phyloP scores from a whole-genome alignment of 2,888 invertebrate species.

The Apodemia zela region DNA sequence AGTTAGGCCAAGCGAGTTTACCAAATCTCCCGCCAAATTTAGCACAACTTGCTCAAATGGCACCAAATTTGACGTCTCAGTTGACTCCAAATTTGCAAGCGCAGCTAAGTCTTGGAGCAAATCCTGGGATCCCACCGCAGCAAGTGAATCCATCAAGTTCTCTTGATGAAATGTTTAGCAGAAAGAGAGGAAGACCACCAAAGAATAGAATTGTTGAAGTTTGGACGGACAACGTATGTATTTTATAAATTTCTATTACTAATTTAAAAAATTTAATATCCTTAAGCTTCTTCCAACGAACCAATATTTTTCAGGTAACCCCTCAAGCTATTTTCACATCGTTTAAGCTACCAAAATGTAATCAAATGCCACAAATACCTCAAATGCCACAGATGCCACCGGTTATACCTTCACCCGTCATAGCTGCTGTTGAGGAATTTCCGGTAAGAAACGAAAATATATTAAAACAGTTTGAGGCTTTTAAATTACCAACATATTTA shows the following conservation, averaged over 20 bases:
- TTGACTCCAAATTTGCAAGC: slow-evolving; percentile 69
- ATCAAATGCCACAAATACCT: slow-evolving; percentile 44
- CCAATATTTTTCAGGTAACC: slow-evolving; percentile 71
- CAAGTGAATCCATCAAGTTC: slow-evolving; percentile 82
- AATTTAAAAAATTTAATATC: slow-evolving; percentile 21
- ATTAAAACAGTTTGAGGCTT: too few relatives aligned
- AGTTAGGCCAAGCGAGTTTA: slow-evolving; percentile 64
- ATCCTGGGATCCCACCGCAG: slow-evolving; percentile 56
- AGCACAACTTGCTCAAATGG: slow-evolving; percentile 71
- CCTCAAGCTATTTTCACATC: slow-evolving; percentile 96
- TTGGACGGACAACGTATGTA: slow-evolving; percentile 90
- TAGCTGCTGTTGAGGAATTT: slow-evolving; percentile 69
- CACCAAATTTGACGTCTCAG: slow-evolving; percentile 64
- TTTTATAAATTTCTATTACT: neutral
- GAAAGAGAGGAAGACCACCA: slow-evolving; percentile 97
- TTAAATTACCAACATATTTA: too few relatives aligned
- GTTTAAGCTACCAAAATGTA: slow-evolving; percentile 91
- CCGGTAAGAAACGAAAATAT: slow-evolving; percentile 50
- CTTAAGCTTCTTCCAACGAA: slow-evolving; percentile 23
- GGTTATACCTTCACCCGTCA: slow-evolving; percentile 60
- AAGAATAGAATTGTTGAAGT: slow-evolving; percentile 97
- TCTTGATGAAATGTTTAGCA: slow-evolving; percentile 94
- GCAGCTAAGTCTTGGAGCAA: slow-evolving; percentile 63
- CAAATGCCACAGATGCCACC: slow-evolving; percentile 52
- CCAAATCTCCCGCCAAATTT: slow-evolving; percentile 68